Evolutionary conservation across 2,113 vertebrate species (phyloP).

Genomic region (Thermophis baileyi): DNA sequence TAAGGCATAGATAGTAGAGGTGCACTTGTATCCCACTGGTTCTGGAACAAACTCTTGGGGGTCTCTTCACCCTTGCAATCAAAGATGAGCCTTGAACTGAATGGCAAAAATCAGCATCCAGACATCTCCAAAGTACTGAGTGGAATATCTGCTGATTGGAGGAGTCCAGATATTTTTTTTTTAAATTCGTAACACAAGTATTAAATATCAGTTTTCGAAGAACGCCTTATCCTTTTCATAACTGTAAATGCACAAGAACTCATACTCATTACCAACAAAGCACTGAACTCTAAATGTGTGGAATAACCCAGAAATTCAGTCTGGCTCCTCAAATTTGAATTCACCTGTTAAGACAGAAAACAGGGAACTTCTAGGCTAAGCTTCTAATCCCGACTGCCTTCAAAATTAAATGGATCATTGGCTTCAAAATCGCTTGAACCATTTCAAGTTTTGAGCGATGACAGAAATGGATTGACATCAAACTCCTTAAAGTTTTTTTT

Average conservation of each 20-base stretch:
- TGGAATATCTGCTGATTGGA: conserved; percentile 46
- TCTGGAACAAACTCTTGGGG: conserved; percentile 80
- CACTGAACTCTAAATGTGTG: neutral
- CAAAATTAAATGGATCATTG: neutral
- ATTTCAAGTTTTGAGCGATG: conserved; percentile 39
- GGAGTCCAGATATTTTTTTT: conserved; percentile 57
- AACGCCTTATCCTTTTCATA: neutral
- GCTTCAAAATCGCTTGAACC: neutral
- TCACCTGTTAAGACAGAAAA: neutral
- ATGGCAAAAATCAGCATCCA: conserved; percentile 50
- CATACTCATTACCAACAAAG: neutral
- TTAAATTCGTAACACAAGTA: conserved; percentile 21
- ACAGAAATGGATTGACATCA: conserved; percentile 52
- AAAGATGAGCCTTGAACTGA: conserved; percentile 61
- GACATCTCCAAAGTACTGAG: conserved; percentile 52
- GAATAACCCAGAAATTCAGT: accelerated
- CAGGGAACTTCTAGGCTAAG: accelerated
- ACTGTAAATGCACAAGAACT: neutral
- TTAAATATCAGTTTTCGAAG: conserved; percentile 31
- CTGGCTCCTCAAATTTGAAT: neutral
- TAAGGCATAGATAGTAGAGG: conserved; percentile 95
- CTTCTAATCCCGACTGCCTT: neutral
- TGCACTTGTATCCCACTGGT: conserved; percentile 91
- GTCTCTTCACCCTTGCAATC: conserved; percentile 57
- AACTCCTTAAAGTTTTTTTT: conserved; percentile 20